Base-by-base conservation (phyloP, 37 sponge, comb jelly and placozoan genomes). In the Beroe ovata region DNA sequence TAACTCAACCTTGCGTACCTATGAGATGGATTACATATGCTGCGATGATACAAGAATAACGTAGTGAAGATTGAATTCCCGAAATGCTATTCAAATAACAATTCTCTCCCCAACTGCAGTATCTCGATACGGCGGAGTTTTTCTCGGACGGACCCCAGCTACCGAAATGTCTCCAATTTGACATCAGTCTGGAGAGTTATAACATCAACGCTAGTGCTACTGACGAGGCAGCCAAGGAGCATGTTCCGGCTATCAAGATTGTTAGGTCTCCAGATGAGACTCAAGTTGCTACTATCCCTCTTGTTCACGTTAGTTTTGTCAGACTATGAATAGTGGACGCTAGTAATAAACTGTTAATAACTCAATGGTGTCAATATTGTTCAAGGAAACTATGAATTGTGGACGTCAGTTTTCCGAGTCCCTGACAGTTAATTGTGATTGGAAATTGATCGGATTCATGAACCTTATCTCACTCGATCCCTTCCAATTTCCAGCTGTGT, bases 131-230 rank as follows among this genome's bases (percentile, higher is more conserved):
- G 1, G 21, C 36, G 1, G 84, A 77, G 84, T 77, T 77, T 54
- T 77, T 77, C 84, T 42, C 84, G 41, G 84, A 77, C 4, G 84
- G 84, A 77, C 84, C 84, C 84, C 84, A 77, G 54, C 84, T 77
- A n/a, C 84, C 84, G 25, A 77, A 77, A 54, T 77, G 84, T 41
- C 84, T 77, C 36, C 84, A 77, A 29, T 77, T 77, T 20, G 84
- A 77, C 54, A 42, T 77, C 41, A 77, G 84, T 35, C 22, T 77
- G 47, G 84, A 77, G 84, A 77, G 84, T 40, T 77, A 77, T 54
- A 77, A 77, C 84, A 77, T 77, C 26, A 77, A 30, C 84, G 84
- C 38, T 0, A 42, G 84, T 39, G n/a, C 84, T 3, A 25, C 23
- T 62, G 84, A 77, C 28, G 26, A 77, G 4, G 54, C 42, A 1